Evolutionary conservation across 2,113 vertebrate species (phyloP).

Genomic region (Tetraodon nigroviridis): DNA sequence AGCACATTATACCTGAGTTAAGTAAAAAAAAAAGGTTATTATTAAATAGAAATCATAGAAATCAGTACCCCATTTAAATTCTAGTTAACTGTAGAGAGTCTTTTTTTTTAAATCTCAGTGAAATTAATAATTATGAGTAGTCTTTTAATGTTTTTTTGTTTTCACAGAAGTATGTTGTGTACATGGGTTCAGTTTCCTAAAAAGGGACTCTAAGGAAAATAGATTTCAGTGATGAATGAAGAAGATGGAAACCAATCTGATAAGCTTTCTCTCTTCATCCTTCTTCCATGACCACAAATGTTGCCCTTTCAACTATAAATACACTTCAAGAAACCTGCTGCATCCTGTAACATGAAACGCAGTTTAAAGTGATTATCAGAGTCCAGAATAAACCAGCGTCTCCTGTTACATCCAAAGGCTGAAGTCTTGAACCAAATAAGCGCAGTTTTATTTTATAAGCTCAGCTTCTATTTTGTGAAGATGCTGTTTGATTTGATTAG

Average conservation of each 20-base stretch:
- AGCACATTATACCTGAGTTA: too few species aligned
- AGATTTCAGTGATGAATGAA: constrained; percentile 30
- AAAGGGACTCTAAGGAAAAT: constrained; percentile 17
- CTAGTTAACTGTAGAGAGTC: too few species aligned
- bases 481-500: constrained; percentile 47
- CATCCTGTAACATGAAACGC: constrained; percentile 58
- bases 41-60: too few species aligned
- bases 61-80: too few species aligned
- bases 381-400: constrained; percentile 57
- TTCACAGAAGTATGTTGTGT: background rate
- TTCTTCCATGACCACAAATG: constrained; percentile 52
- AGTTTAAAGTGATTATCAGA: constrained; percentile 55
- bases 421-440: background rate
- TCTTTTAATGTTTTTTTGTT: too few species aligned
- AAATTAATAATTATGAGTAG: too few species aligned
- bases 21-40: too few species aligned
- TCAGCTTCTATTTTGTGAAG: constrained; percentile 41
- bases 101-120: too few species aligned
- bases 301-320: constrained; percentile 66
- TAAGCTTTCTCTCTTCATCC: constrained; percentile 19
- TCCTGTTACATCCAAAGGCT: constrained; percentile 42
- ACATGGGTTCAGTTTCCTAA: background rate
- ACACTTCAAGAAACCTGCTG: constrained; percentile 39
- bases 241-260: constrained; percentile 38
- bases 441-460: constrained; percentile 37